These are phyloP conservation scores for Diplodus puntazzo DNA, from an alignment of 2,797 vertebrate species.

Conservation along the genomic window DNA sequence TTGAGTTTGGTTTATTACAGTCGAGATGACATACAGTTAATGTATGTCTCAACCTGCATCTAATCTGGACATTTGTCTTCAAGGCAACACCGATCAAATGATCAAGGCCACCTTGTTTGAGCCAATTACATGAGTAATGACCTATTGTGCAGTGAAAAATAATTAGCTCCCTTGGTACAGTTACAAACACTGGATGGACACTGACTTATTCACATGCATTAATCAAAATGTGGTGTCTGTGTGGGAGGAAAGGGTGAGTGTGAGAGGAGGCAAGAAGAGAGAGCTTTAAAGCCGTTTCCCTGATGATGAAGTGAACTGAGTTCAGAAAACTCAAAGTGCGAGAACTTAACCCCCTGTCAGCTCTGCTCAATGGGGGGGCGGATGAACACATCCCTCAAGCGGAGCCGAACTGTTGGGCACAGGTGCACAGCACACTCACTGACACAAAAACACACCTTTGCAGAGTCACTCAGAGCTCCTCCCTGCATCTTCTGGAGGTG, in stretches of 20 bases:
- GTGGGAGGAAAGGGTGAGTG: neutral
- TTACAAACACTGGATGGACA: conserved; percentile 38
- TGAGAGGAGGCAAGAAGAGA: neutral
- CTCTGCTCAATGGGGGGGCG: conserved; percentile 41
- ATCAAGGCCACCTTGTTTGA: conserved; percentile 39
- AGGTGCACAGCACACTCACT: conserved; percentile 6
- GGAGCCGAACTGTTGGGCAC: conserved; percentile 18
- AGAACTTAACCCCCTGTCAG: conserved; percentile 21
- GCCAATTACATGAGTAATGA: conserved; percentile 41
- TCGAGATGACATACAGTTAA: conserved; percentile 33
- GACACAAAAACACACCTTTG: conserved; percentile 25
- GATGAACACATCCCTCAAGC: conserved; percentile 39
- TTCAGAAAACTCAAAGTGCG: conserved; percentile 32
- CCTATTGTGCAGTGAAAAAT: conserved; percentile 35
- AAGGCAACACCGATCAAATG: conserved; percentile 44
- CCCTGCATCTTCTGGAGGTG: conserved; percentile 30
- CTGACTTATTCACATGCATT: conserved; percentile 26
- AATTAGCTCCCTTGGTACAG: conserved; percentile 41
- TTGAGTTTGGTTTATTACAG: conserved; percentile 23
- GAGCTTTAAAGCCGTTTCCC: conserved; percentile 30
- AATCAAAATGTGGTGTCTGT: conserved; percentile 11
- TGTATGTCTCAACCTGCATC: neutral
- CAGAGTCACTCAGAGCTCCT: conserved; percentile 15
- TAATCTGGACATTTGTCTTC: conserved; percentile 33
- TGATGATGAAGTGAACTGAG: conserved; percentile 31